These are phyloP conservation scores for Heliconius erato DNA, from an alignment of 2,888 invertebrate genomes.

Conservation along the genomic window DNA sequence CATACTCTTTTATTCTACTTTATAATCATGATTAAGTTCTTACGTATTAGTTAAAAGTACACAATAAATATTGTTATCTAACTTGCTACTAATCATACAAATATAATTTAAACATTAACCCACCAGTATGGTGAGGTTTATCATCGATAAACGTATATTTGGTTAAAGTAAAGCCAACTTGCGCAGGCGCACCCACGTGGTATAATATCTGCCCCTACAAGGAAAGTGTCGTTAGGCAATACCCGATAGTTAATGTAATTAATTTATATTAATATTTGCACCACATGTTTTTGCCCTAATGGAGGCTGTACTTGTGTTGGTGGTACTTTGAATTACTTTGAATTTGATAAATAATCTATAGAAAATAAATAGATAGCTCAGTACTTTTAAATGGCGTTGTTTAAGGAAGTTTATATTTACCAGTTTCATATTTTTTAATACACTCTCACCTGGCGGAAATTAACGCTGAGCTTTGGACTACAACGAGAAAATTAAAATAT, in stretches of 20 bases:
- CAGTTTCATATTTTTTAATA: too few species aligned
- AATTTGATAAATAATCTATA: background rate
- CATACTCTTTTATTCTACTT: background rate
- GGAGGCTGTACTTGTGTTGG: background rate
- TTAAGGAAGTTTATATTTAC: background rate
- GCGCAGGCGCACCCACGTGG: conserved; percentile 45
- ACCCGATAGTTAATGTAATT: conserved; percentile 37
- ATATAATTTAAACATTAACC: background rate
- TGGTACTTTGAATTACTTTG: background rate
- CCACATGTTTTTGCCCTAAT: conserved; percentile 2
- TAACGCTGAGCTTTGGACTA: background rate
- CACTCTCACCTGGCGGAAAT: background rate
- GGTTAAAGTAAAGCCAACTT: conserved; percentile 27
- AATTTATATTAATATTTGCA: conserved; percentile 33
- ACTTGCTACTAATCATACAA: background rate
- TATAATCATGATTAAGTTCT: background rate
- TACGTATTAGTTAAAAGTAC: background rate
- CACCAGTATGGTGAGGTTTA: conserved; percentile 7
- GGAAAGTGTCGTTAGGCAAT: conserved; percentile 45
- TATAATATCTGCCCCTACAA: conserved; percentile 46
- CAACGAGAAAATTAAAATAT: background rate
- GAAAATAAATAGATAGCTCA: background rate
- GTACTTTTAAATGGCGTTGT: background rate
- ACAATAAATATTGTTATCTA: conserved; percentile 1
- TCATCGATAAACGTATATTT: conserved; percentile 31